These are phyloP conservation scores for Psammodynastes pulverulentus DNA, from an alignment of 2,113 vertebrate genomes.

Conservation along the genomic window DNA sequence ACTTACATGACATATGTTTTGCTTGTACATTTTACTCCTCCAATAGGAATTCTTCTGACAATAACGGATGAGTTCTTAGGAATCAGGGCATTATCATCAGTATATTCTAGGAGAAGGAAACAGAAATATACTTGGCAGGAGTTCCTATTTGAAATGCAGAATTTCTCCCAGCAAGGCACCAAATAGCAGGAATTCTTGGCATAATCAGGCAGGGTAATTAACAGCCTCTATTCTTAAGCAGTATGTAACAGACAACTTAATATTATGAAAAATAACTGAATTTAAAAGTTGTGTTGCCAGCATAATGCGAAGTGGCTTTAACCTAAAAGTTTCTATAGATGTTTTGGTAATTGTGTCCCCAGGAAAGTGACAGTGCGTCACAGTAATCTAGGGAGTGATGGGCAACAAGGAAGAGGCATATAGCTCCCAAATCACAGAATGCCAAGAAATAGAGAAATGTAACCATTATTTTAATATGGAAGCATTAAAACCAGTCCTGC, in stretches of 20 bases:
- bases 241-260: neutral
- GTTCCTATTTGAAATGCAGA: neutral
- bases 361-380: neutral
- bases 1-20: constrained; percentile 93
- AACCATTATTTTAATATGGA: neutral
- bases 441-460: neutral
- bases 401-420: neutral
- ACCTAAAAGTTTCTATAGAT: neutral
- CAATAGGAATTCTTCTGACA: constrained; percentile 91
- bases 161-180: neutral
- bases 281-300: neutral
- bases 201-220: neutral
- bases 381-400: neutral
- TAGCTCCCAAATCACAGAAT: neutral
- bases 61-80: constrained; percentile 98
- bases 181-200: neutral
- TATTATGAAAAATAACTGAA: no score
- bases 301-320: neutral
- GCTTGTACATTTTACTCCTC: constrained; percentile 83
- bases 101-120: constrained; percentile 81
- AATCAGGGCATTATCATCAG: constrained; percentile 84
- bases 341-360: neutral
- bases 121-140: neutral
- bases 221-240: neutral
- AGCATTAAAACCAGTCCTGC: neutral